phyloP scores from a whole-genome alignment of 2,888 invertebrate species.

The Brachyptera risi region DNA sequence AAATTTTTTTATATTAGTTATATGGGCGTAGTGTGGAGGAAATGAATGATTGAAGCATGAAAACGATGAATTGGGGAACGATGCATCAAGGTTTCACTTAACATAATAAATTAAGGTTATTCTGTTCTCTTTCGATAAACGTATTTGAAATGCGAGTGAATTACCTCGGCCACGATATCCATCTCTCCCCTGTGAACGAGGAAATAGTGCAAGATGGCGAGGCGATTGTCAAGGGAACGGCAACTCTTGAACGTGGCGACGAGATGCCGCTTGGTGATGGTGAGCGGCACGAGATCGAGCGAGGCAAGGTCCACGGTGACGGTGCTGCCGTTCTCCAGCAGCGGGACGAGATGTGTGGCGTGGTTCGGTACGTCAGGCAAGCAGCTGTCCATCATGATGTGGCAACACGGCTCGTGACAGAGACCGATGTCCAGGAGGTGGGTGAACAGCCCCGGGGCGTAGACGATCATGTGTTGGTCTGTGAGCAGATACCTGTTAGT shows the following conservation, averaged over 20 bases:
- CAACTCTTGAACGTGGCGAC: constrained; percentile 30
- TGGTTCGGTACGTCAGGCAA: constrained; percentile 58
- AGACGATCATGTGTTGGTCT: constrained; percentile 78
- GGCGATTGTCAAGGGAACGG: constrained; percentile 60
- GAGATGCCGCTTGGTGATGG: constrained; percentile 63
- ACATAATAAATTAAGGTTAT: too few relatives aligned
- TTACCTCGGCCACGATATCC: constrained; percentile 68
- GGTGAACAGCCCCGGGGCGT: constrained; percentile 77
- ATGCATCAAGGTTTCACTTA: too few relatives aligned
- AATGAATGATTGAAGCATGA: too few relatives aligned
- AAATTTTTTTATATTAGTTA: too few relatives aligned
- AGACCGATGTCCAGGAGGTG: constrained; percentile 81
- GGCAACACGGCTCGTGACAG: constrained; percentile 79
- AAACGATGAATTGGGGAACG: too few relatives aligned
- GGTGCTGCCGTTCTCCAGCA: constrained; percentile 41
- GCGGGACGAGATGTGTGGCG: constrained; percentile 63
- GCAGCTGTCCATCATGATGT: constrained; percentile 58
- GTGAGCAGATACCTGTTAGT: too few relatives aligned
- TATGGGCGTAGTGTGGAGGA: too few relatives aligned
- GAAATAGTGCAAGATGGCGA: constrained; percentile 79
- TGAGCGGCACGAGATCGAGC: constrained; percentile 64
- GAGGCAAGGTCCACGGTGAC: constrained; percentile 61
- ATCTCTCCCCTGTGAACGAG: constrained; percentile 72
- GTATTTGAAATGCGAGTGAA: too few relatives aligned
- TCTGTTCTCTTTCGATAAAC: not conserved